These are phyloP conservation scores for Phrynocephalus versicolor DNA, from an alignment of 2,113 vertebrate species.

Conservation along the genomic window DNA sequence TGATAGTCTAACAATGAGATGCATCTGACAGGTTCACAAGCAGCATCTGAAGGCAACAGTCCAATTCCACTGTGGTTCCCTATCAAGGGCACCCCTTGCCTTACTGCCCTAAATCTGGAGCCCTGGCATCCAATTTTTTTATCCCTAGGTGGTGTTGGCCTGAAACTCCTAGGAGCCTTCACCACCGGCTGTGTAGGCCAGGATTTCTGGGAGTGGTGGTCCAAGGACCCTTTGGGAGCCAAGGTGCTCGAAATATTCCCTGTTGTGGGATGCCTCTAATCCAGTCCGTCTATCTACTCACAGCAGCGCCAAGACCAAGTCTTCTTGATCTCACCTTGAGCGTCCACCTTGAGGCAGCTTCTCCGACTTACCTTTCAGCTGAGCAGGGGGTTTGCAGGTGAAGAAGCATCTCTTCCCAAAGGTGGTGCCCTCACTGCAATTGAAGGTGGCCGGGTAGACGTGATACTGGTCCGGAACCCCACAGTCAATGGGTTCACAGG, in stretches of 20 bases:
- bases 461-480: conserved; percentile 95
- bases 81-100: not conserved
- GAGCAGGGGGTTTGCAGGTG: conserved; percentile 89
- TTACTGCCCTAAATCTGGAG: not conserved
- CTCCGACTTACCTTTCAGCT: conserved; percentile 83
- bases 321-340: not conserved
- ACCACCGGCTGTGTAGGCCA: too few relatives aligned
- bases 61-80: not conserved
- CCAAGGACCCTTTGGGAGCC: too few relatives aligned
- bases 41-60: not conserved
- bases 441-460: conserved; percentile 89
- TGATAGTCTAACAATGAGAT: not conserved
- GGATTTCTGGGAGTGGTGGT: too few relatives aligned
- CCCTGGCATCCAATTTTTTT: too few relatives aligned
- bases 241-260: too few relatives aligned
- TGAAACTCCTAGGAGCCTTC: too few relatives aligned
- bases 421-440: conserved; percentile 90
- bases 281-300: conserved; percentile 26
- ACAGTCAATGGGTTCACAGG: conserved; percentile 93
- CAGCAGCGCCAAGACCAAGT: conserved; percentile 46
- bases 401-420: conserved; percentile 92
- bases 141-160: too few relatives aligned
- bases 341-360: not conserved
- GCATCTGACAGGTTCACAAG: not conserved
- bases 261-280: not conserved